Conservation (phyloP, 2,797 vertebrate genomes). For the Vipera ursinii region DNA sequence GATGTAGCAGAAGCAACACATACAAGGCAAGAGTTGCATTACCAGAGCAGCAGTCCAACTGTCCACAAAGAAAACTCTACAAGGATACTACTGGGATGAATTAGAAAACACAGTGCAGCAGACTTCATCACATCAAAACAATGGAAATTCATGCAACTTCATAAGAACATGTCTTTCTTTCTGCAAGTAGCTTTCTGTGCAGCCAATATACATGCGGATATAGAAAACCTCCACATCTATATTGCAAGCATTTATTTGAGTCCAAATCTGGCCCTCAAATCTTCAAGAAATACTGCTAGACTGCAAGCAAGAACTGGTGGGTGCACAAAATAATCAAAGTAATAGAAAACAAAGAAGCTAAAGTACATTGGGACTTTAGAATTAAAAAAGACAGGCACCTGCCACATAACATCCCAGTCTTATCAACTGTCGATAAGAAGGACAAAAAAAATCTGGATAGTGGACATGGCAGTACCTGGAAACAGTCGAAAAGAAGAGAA, state of each 20-base stretch:
- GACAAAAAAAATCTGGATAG: background rate
- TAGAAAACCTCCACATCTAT: background rate
- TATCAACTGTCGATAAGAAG: background rate
- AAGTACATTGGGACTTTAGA: background rate
- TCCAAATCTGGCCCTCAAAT: background rate
- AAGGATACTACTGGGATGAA: background rate
- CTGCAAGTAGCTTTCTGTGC: background rate
- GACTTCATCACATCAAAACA: background rate
- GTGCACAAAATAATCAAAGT: background rate
- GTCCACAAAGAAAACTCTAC: background rate
- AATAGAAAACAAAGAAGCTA: background rate
- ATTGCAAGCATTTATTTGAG: background rate
- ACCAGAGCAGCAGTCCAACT: background rate
- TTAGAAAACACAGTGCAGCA: background rate
- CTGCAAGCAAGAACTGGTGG: background rate
- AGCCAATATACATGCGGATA: background rate
- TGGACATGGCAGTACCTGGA: background rate
- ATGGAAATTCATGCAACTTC: background rate
- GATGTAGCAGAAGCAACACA: background rate
- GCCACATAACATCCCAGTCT: background rate
- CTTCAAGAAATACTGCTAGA: background rate
- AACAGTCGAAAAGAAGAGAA: background rate
- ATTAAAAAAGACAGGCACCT: background rate
- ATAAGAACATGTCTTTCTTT: background rate
- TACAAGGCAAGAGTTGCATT: background rate